These are phyloP conservation scores for Drosophila fulvimacula DNA, from an alignment of 2,888 invertebrate genomes.

Conservation along the genomic window DNA sequence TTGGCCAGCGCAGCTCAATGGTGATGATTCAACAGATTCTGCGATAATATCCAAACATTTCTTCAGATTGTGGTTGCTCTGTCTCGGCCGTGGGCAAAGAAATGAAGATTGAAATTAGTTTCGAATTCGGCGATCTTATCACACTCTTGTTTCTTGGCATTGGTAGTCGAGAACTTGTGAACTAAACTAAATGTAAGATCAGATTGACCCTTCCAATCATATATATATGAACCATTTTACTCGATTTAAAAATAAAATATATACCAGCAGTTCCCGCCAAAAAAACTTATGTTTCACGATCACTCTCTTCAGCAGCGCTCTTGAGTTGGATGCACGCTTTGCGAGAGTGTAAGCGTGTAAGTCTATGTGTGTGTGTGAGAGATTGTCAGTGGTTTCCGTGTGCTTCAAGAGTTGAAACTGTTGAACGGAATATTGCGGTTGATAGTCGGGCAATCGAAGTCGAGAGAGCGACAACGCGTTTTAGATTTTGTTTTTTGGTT, in stretches of 20 bases:
- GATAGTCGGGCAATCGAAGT: constrained; percentile 61
- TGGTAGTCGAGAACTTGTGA: neutral
- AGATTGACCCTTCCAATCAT: neutral
- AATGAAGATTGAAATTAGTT: neutral
- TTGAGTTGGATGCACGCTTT: neutral
- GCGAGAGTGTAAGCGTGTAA: constrained; percentile 8
- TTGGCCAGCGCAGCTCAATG: neutral
- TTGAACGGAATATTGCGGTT: constrained; percentile 1
- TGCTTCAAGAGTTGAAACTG: neutral
- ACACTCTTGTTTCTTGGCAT: neutral
- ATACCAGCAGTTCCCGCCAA: constrained; percentile 4
- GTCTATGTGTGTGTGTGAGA: neutral
- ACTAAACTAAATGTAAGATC: neutral
- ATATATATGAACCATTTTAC: neutral
- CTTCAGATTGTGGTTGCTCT: neutral
- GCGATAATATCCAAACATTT: neutral
- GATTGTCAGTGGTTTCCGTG: neutral
- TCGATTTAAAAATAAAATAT: neutral
- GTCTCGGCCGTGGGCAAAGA: neutral
- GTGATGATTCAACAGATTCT: neutral
- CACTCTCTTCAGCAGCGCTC: neutral
- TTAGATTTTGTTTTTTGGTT: constrained; percentile 31
- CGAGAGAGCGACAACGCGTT: constrained; percentile 65
- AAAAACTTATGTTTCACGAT: neutral
- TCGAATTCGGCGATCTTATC: neutral